These are phyloP conservation scores for Fulmarus glacialis DNA, from an alignment of 2,113 vertebrate species.

Conservation along the genomic window DNA sequence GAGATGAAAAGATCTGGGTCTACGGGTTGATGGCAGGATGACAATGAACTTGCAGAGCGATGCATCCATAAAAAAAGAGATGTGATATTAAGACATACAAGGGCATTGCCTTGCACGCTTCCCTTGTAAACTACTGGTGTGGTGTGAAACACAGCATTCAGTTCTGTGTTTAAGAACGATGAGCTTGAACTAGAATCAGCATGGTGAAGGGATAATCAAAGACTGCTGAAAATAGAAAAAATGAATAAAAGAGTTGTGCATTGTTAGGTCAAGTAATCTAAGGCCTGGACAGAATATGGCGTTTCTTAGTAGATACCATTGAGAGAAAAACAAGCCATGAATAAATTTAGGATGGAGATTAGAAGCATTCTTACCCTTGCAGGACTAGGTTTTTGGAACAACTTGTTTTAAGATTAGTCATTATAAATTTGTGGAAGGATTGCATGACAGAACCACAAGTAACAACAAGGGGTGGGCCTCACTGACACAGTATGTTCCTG, in stretches of 20 bases:
- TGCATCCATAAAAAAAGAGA: background rate
- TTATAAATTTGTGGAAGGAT: background rate
- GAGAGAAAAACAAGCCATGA: background rate
- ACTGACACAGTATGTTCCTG: background rate
- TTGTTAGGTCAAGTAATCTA: background rate
- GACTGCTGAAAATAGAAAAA: background rate
- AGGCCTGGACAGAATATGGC: background rate
- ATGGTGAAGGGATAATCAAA: background rate
- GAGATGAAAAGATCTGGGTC: background rate
- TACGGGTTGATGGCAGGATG: background rate
- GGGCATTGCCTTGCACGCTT: background rate
- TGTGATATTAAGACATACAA: background rate
- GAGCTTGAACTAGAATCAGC: background rate
- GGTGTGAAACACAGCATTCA: background rate
- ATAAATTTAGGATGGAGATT: background rate
- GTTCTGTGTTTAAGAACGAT: background rate
- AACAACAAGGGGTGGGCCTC: background rate
- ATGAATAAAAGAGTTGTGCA: background rate
- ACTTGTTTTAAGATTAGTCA: background rate
- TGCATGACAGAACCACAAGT: background rate
- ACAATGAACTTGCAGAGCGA: background rate
- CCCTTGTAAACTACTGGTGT: background rate
- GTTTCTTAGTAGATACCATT: background rate
- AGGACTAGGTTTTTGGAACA: background rate
- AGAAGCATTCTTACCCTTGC: background rate